Conservation (phyloP, 2,113 vertebrate genomes). For the Apaloderma vittatum region DNA sequence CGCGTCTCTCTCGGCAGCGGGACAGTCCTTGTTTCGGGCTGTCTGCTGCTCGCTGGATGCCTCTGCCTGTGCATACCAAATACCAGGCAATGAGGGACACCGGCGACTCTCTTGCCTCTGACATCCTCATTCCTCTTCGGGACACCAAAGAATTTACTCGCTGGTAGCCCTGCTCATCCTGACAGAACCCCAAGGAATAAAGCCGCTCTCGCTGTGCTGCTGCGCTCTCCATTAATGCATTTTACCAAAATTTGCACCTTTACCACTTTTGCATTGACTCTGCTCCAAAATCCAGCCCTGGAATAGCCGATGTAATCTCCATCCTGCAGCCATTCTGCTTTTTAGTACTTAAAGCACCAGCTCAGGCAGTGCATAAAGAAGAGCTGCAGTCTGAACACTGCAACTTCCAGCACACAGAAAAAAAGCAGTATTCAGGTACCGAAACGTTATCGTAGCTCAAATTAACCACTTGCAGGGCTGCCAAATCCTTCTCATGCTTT, state of each 20-base stretch:
- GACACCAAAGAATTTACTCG: neutral
- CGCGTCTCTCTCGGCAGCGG: neutral
- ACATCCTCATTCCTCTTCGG: fast-evolving
- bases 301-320: neutral
- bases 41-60: neutral
- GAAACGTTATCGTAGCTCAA: neutral
- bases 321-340: neutral
- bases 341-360: neutral
- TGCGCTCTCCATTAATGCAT: neutral
- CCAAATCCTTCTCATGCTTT: neutral
- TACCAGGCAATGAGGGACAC: neutral
- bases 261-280: neutral
- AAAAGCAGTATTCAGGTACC: neutral
- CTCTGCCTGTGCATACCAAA: neutral
- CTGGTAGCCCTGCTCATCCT: fast-evolving
- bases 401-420: neutral
- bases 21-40: neutral
- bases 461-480: neutral
- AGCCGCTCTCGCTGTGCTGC: fast-evolving
- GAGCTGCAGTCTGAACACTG: neutral
- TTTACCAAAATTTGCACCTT: neutral
- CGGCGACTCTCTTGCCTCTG: neutral
- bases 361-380: neutral
- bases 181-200: neutral
- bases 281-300: neutral